Percentiles rank a stretch among this genome's conserved stretches.
phyloP scores from a whole-genome alignment of 2,797 vertebrate genomes.

The Halcyon leucocephala region DNA sequence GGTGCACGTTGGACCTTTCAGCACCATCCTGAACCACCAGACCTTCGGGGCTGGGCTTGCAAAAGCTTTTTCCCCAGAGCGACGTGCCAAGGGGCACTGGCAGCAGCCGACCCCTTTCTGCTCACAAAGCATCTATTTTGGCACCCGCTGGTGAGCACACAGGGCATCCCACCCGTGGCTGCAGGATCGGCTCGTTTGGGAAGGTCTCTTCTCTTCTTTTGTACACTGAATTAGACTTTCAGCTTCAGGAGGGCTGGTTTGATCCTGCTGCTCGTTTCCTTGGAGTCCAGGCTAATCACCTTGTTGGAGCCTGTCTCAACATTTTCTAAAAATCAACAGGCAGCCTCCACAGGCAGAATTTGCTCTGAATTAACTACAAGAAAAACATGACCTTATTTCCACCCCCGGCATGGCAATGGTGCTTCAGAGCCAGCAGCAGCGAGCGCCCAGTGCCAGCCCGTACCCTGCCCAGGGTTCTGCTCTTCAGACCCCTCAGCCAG shows the following conservation, averaged over 20 bases:
- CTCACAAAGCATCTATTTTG: rapidly evolving
- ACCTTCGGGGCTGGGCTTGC: rapidly evolving
- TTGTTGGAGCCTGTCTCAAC: neutral
- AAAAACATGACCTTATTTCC: rapidly evolving
- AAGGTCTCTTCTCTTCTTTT: neutral
- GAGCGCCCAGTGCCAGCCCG: rapidly evolving
- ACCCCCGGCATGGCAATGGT: rapidly evolving
- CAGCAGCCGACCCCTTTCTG: neutral
- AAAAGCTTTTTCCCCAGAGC: neutral
- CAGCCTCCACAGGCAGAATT: neutral
- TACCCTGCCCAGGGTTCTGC: neutral
- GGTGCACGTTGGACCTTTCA: rapidly evolving
- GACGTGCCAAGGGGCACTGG: rapidly evolving
- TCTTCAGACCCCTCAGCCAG: rapidly evolving
- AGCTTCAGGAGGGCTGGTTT: neutral
- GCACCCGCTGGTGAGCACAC: rapidly evolving
- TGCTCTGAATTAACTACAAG: neutral
- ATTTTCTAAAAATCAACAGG: neutral
- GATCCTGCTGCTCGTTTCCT: neutral
- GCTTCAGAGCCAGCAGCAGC: neutral
- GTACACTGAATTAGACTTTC: rapidly evolving
- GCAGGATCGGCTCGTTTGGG: rapidly evolving
- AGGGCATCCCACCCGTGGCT: rapidly evolving
- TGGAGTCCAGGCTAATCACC: neutral
- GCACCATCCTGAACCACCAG: rapidly evolving